Percentiles rank a stretch among this genome's conserved stretches.
Conservation (phyloP, 2,113 vertebrate genomes). For the Rhombomys opimus region DNA sequence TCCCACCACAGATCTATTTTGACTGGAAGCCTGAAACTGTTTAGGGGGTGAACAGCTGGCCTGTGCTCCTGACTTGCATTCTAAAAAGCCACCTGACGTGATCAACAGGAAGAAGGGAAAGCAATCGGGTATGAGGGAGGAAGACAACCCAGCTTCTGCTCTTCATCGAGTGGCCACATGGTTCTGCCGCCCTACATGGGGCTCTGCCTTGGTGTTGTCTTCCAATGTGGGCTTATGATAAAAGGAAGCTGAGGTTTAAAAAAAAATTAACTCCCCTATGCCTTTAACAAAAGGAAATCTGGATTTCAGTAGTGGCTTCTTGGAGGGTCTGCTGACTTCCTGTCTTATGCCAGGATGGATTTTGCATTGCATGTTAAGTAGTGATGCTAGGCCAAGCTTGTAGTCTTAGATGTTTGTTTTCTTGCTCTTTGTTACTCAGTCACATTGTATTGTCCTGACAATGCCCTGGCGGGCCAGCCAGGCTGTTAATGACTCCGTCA, state of each 20-base stretch:
- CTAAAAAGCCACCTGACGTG: slow-evolving; percentile 63
- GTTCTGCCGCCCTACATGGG: background rate
- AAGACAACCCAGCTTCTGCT: background rate
- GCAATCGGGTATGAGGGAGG: slow-evolving; percentile 40
- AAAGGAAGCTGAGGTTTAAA: background rate
- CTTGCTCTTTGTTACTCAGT: background rate
- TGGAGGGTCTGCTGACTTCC: background rate
- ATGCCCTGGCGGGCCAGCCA: background rate
- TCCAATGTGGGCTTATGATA: background rate
- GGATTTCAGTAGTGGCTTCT: slow-evolving; percentile 16
- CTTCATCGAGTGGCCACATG: background rate
- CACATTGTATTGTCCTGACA: background rate
- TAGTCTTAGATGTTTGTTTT: slow-evolving; percentile 36
- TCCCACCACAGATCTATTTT: slow-evolving; percentile 21
- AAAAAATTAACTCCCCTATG: background rate
- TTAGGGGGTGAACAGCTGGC: slow-evolving; percentile 24
- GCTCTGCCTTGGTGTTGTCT: background rate
- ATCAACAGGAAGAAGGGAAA: slow-evolving; percentile 59
- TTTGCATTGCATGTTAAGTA: slow-evolving; percentile 50
- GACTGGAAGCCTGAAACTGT: slow-evolving; percentile 47
- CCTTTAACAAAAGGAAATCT: slow-evolving; percentile 38
- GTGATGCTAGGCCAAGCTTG: slow-evolving; percentile 59
- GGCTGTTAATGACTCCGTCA: slow-evolving; percentile 16
- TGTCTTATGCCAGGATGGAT: slow-evolving; percentile 41
- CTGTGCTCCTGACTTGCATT: background rate